These are phyloP conservation scores for Arothron firmamentum DNA, from an alignment of 2,113 vertebrate species.

Conservation along the genomic window DNA sequence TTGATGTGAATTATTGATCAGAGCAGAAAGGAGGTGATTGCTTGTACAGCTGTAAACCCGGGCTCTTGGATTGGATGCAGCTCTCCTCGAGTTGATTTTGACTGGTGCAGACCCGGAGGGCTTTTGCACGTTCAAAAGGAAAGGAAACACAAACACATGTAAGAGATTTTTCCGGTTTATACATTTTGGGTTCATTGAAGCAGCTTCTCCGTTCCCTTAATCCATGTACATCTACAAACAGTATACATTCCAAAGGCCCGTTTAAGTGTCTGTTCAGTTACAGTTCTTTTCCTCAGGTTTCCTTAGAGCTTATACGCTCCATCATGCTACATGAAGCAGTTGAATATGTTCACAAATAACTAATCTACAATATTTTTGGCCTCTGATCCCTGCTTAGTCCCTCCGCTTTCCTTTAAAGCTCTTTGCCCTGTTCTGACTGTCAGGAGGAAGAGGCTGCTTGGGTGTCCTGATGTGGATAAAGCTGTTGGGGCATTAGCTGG, in stretches of 20 bases:
- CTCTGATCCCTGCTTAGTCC: conserved; percentile 40
- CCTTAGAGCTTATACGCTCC: no score
- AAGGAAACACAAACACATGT: conserved; percentile 4
- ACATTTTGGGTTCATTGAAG: neutral
- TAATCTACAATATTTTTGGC: conserved; percentile 49
- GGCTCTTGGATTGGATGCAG: conserved; percentile 28
- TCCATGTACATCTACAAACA: no score
- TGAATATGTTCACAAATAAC: conserved; percentile 12
- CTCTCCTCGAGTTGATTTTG: conserved; percentile 32
- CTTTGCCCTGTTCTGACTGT: conserved; percentile 6
- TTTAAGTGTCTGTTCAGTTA: no score
- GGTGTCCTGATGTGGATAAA: conserved; percentile 28
- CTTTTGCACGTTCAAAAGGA: conserved; percentile 23
- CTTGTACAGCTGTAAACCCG: conserved; percentile 22
- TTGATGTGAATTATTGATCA: conserved; percentile 56
- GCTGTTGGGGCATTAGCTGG: conserved; percentile 37
- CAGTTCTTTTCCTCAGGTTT: no score
- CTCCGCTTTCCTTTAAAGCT: conserved; percentile 33
- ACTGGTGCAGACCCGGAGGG: conserved; percentile 23
- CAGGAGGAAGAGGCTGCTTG: conserved; percentile 27
- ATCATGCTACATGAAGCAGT: neutral
- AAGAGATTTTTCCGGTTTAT: neutral
- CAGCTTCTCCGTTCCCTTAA: no score
- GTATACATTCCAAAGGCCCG: no score
- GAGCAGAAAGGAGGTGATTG: conserved; percentile 31